phyloP scores from a whole-genome alignment of 2,113 vertebrate species.

The Sinocyclocheilus rhinocerous region DNA sequence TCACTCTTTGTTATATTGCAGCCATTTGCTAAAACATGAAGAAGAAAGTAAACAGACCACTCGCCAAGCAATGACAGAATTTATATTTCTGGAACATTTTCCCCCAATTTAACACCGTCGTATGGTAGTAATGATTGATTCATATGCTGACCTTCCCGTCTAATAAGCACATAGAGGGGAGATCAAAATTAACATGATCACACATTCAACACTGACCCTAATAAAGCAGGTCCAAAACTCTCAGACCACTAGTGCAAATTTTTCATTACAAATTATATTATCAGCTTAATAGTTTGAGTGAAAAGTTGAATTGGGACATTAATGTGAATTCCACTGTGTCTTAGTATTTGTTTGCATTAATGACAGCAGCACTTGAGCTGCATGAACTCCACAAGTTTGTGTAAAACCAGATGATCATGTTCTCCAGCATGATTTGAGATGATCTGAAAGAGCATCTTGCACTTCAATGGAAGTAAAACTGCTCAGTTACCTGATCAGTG shows the following conservation, averaged over 20 bases:
- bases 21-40: too few species aligned
- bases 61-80: slow-evolving; percentile 35
- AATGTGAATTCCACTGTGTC: neutral
- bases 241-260: neutral
- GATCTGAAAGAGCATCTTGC: neutral
- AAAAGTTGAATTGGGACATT: neutral
- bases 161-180: slow-evolving; percentile 3
- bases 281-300: neutral
- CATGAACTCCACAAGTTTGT: neutral
- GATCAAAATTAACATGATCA: slow-evolving; percentile 4
- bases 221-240: neutral
- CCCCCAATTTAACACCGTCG: slow-evolving; percentile 13
- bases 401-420: neutral
- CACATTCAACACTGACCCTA: neutral
- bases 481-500: neutral
- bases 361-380: neutral
- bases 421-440: neutral
- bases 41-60: slow-evolving; percentile 44
- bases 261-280: neutral
- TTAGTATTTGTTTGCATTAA: neutral
- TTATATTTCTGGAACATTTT: slow-evolving; percentile 26
- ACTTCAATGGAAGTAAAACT: neutral
- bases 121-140: slow-evolving; percentile 34
- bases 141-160: slow-evolving; percentile 27
- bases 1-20: too few species aligned